Evolutionary conservation across 2,113 vertebrate species (phyloP), one percentile per base, ranked within the genome.

Genomic region (Gadus chalcogrammus): DNA sequence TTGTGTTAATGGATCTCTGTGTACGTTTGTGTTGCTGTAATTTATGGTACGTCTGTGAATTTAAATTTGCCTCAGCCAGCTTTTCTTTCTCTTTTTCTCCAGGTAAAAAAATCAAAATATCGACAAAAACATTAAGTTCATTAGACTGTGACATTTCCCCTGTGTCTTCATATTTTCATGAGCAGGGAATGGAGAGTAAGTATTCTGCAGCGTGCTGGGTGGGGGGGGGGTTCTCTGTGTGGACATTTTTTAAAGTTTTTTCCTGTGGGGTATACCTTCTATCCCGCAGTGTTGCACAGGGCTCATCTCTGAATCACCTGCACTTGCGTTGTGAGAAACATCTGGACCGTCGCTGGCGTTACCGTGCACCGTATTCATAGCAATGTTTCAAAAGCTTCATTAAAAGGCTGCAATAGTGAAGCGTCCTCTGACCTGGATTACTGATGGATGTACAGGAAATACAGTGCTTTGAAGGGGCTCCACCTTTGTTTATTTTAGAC

Each of bases 151-250:
- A 67, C 13, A 48, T 78, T 70, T 87, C 77, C 48, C 12, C 72
- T 48, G 74, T 82, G 79, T 85, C 81, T 74, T 80, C 76, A 79
- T 84, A 67, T 76, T 77, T 74, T 70, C 78, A 73, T 76, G 76
- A 80, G 75, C 82, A 82, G 84, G 78, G 79, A 87, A 67, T 0
- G 11, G 67, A 83, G 69, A 73, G 80, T 76, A 28, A 24, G 55
- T 71, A 58, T 31, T 64, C 15, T 1, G 27, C 5, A 31, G 28
- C 18, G 59, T 61, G 59, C 42, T 61, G 18, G 9, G 18, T 61
- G 18, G 9, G 11, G 15, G 31, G 48, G 31, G 20, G 52, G 48
- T 48, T 67, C 48, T 28, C 12, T 17, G 55, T 58, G 53, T 58
- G n/a, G 9, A 58, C 55, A 58, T 1, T 71, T 79, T 80, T 80